Evolutionary conservation across 2,888 invertebrate genomes (phyloP), one percentile per base, ranked within the genome.

Genomic region (Yponomeuta malinellus): DNA sequence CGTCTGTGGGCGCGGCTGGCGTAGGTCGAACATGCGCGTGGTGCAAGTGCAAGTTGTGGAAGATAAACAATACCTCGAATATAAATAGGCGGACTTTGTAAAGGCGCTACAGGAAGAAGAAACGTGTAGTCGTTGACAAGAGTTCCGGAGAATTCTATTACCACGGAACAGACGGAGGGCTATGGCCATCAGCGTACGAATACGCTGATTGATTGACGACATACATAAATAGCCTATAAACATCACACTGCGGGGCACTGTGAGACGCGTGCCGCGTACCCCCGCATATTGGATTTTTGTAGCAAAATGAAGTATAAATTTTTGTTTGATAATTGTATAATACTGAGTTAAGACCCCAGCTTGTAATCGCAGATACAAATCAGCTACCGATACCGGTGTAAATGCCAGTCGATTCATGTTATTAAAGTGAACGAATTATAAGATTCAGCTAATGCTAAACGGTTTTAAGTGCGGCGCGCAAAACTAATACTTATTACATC

Each of bases 1-100:
- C 52, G 71, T 70, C 75, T 76, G 87, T 85, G 86, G 87, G 90
- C 84, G 87, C 80, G 79, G 74, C 80, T 78, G 86, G 85, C 76
- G 82, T 63, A 48, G 71, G 68, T 29, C 68, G 64, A 48, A n/a
- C 48, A 59, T 37, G 63, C n/a, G 37, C 2, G 12, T 68, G 68
- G 68, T 15, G 68, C 48, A 29, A 68, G 68, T 15, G 68, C 48
- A 29, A 68, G 68, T 29, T 37, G 48, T 48, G 8, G 43, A n/a
- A 12, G 29, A 33, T 5, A 10, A 48, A 37, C 43, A 12, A 15
- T 37, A 59, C 52, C 15, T 59, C 8, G 3, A 59, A 59, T 43
- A 67, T n/a, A 37, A n/a, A 37, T 37, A 12, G 37, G 37, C 9
- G 9, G 37, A 2, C 12, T 31, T 6, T 29, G 31, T 5, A 4